Base-by-base conservation (phyloP, 2,797 vertebrate species). In the Fistularia tabacaria region DNA sequence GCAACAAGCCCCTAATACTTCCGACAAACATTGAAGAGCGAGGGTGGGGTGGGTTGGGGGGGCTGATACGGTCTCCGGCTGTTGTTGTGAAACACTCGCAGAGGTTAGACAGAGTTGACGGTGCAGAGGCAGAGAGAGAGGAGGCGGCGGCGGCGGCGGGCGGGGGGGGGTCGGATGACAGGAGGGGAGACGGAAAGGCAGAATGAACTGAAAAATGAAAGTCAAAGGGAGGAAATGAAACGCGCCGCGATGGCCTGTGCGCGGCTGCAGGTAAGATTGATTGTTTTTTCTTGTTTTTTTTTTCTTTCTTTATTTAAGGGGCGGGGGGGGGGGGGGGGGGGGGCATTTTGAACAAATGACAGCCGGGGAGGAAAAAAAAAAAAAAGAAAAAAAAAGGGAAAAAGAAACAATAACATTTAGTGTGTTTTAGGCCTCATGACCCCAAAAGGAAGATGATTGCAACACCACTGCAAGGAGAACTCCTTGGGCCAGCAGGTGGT, bases 1-100 rank as follows among this genome's bases (percentile, higher is more conserved):
- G 84, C 83, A 85, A 85, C 81, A 83, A 77, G 53, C 59, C 52
- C 45, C 71, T 89, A 90, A 90, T 85, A 84, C 87, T 82, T 86
- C 78, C 84, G 81, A 89, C 88, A 90, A 91, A 90, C 86, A 88
- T 53, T 69, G 71, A 64, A 41, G 72, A 82, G 80, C 43, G 67
- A 62, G 46, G n/a, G 1, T 9, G 6, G 12, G 8, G 44, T 60
- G 15, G 50, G 39, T 51, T 43, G 47, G 54, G 53, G 51, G 55
- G 64, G 49, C 51, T 40, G 63, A 69, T 63, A 69, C 44, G 62
- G 44, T 70, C 64, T 53, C 59, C 46, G 58, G 46, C 51, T 65
- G 66, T 48, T 64, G 64, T 51, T 71, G 75, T 66, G 69, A 61
- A 66, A 74, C 68, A 72, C 51, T 53, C 38, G 56, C 62, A 69